Percentiles rank a stretch among this genome's conserved stretches.
Evolutionary conservation across 1,140 invertebrate species (phyloP).

Genomic region (Scaptodrosophila lebanonensis): DNA sequence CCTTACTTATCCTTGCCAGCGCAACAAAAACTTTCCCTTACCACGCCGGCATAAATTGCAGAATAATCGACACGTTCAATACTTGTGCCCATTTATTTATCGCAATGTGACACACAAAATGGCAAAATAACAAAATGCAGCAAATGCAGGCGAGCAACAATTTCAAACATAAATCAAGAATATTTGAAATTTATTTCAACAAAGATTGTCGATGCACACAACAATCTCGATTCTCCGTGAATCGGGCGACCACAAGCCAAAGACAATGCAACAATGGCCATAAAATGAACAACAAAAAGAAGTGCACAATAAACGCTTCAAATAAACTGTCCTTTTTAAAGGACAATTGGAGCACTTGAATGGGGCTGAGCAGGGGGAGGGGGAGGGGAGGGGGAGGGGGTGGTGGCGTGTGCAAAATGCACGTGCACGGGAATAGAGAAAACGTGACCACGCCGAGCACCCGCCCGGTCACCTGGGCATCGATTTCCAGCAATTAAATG

Average conservation of each 20-base stretch:
- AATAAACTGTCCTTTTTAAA: slow-evolving; percentile 62
- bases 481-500: slow-evolving; percentile 74
- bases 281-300: slow-evolving; percentile 38
- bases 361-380: slow-evolving; percentile 15
- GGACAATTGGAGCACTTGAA: slow-evolving; percentile 17
- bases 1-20: no score
- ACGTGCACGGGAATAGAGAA: slow-evolving; percentile 54
- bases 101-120: no score
- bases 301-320: neutral
- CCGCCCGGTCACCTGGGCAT: slow-evolving; percentile 61
- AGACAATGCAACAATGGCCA: slow-evolving; percentile 46
- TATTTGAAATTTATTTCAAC: slow-evolving; percentile 68
- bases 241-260: no score
- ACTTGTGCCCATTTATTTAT: slow-evolving; percentile 15
- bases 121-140: no score
- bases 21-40: slow-evolving; percentile 7
- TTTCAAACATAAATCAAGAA: slow-evolving; percentile 58
- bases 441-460: slow-evolving; percentile 54
- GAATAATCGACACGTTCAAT: slow-evolving; percentile 9
- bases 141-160: slow-evolving; percentile 7
- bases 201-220: slow-evolving; percentile 47
- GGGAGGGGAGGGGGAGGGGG: slow-evolving; percentile 7
- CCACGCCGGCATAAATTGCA: slow-evolving; percentile 18
- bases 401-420: slow-evolving; percentile 21
- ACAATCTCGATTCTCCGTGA: slow-evolving; percentile 21